Evolutionary conservation across 2,797 vertebrate species (phyloP).

Genomic region (Meriones psammophilus): DNA sequence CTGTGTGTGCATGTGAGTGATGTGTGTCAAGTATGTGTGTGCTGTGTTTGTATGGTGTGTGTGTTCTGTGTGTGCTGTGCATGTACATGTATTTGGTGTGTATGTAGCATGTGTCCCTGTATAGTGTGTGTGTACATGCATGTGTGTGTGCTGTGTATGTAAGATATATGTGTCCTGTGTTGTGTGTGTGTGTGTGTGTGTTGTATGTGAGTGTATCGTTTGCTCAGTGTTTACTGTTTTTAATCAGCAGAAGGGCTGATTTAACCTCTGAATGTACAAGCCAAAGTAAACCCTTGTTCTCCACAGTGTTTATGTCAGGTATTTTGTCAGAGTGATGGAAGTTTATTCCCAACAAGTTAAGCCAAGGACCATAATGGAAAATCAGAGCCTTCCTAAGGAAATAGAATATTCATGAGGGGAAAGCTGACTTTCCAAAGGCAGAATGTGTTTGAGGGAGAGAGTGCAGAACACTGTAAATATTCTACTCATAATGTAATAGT

Average conservation of each 20-base stretch:
- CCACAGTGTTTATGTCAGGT: not conserved
- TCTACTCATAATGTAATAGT: not conserved
- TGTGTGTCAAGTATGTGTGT: not conserved
- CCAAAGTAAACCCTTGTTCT: not conserved
- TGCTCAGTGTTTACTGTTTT: not conserved
- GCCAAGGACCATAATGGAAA: not conserved
- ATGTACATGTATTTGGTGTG: not conserved
- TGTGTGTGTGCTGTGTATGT: not conserved
- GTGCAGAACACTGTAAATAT: constrained; percentile 13
- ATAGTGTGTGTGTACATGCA: not conserved
- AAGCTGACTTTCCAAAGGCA: constrained; percentile 19
- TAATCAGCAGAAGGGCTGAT: not conserved
- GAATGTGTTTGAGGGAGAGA: not conserved
- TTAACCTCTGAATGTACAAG: not conserved
- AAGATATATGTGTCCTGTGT: not conserved
- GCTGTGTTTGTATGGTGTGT: not conserved
- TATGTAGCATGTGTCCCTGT: not conserved
- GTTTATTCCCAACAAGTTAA: not conserved
- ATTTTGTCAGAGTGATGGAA: not conserved
- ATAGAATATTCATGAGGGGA: not conserved
- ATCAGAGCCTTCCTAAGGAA: constrained; percentile 4
- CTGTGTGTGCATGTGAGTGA: not conserved
- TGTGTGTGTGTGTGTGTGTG: not conserved
- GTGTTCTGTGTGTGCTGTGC: not conserved
- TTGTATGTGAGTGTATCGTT: not conserved